These are phyloP conservation scores for Aegithalos caudatus DNA, from an alignment of 2,113 vertebrate genomes.

Conservation along the genomic window DNA sequence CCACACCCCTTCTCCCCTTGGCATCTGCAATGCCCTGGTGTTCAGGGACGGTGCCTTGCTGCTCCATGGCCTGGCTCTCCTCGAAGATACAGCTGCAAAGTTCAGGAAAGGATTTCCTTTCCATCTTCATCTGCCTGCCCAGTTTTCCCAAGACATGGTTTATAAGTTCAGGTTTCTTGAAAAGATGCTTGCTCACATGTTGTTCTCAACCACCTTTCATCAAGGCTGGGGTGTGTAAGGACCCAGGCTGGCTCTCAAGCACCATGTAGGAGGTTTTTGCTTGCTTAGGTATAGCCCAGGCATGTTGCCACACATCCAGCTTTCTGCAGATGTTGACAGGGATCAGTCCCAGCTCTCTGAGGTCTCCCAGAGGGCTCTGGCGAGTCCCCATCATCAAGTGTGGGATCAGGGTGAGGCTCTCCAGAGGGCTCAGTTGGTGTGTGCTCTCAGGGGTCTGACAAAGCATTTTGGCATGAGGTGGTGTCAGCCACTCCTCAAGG, in stretches of 20 bases:
- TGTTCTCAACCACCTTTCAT: background rate
- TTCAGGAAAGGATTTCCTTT: background rate
- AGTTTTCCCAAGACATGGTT: background rate
- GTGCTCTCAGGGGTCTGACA: background rate
- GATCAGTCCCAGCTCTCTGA: background rate
- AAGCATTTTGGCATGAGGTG: background rate
- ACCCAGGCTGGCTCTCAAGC: background rate
- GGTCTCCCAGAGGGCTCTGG: background rate
- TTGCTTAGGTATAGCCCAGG: background rate
- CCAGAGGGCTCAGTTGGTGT: background rate
- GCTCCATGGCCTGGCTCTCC: background rate
- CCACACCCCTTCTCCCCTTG: accelerated
- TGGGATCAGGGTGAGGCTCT: background rate
- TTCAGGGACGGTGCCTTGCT: background rate
- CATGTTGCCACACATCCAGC: background rate
- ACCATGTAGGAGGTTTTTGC: background rate
- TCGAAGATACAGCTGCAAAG: background rate
- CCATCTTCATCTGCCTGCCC: background rate
- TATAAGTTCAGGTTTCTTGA: background rate
- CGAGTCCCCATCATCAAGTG: background rate
- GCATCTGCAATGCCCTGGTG: background rate
- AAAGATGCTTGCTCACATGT: background rate
- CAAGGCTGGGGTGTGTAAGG: background rate
- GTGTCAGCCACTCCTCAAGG: background rate
- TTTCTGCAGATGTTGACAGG: background rate